Base-by-base conservation (phyloP, 1,140 invertebrate species). In the Zophobas morio region DNA sequence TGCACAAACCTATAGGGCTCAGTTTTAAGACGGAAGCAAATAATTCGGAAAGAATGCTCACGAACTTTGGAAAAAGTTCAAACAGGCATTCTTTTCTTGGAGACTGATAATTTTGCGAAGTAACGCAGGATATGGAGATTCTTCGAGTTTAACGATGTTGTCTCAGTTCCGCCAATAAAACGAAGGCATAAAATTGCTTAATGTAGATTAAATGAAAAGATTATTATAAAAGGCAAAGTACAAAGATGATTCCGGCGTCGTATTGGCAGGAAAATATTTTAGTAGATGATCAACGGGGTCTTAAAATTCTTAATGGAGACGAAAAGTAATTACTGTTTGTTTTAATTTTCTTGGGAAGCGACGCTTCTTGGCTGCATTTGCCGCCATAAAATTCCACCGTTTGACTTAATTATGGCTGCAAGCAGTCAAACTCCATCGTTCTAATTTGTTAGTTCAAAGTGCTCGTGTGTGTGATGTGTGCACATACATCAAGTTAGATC, bases 11-110 rank as follows among this genome's bases (percentile, higher is more conserved):
- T 20, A 3, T 37, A 42, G 60, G 36, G 37, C 39, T 57, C 54
- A 57, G 8, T 66, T 66, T 66, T 66, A 6, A 40, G 39, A 66
- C 20, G n/a, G 37, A 32, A 66, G 20, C 35, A 66, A 66, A 66
- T 42, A 66, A 66, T 66, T 66, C 39, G 37, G 4, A 33, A 66
- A 42, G 39, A 66, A 42, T 42, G 39, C n/a, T 6, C 2, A 46
- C 3, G 6, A 51, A 32, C n/a, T 42, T 37, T 40, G 6, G 49
- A 51, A 51, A 20, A 6, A 51, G 3, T 51, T 20, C 2, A 2
- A 51, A 51, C 49, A 4, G n/a, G 2, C n/a, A 51, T 46, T 46
- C 42, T 46, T 46, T 20, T 20, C 20, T 20, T 46, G 2, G 49
- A 51, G 32, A 20, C 32, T 51, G 20, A 20, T 4, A n/a, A 8